Evolutionary conservation across 1,140 invertebrate species (phyloP).

Genomic region (Conus ventricosus): DNA sequence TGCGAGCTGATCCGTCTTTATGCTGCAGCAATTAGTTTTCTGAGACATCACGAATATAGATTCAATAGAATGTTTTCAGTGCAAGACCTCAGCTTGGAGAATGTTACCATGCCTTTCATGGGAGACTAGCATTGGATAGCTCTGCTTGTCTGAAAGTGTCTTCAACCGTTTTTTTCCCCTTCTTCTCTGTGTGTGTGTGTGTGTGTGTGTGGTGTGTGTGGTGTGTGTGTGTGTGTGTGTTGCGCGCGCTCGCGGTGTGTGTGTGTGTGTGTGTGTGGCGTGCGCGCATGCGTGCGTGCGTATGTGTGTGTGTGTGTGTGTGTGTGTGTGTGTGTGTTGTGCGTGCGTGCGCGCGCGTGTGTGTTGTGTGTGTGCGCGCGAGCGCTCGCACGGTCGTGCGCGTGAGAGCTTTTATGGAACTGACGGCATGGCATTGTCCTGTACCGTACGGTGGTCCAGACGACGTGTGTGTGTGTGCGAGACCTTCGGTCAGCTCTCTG

Average conservation of each 20-base stretch:
- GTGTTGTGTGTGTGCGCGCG: neutral
- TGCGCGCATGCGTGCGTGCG: neutral
- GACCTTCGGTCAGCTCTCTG: too few species aligned
- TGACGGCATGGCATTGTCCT: neutral
- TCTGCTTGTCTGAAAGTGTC: neutral
- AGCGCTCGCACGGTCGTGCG: neutral
- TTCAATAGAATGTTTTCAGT: neutral
- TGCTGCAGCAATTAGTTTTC: too few species aligned
- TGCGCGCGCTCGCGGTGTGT: too few species aligned
- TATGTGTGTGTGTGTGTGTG: neutral
- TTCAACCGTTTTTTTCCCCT: too few species aligned
- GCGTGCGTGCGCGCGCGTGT: neutral
- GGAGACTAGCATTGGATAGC: neutral
- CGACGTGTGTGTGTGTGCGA: neutral
- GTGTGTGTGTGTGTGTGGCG: neutral
- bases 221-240: slow-evolving; percentile 4
- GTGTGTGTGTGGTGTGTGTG: slow-evolving; percentile 15
- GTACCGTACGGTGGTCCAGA: neutral
- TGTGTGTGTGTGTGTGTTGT: neutral
- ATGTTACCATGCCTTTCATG: neutral
- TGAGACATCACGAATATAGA: too few species aligned
- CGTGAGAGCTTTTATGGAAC: neutral
- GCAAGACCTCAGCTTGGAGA: neutral
- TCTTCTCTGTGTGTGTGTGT: neutral
- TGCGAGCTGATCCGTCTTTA: too few species aligned